A percentile compares a stretch with the other conserved stretches of the same genome.
Conservation (phyloP, 2,888 invertebrate genomes). For the Caenorhabditis sulstoni region DNA sequence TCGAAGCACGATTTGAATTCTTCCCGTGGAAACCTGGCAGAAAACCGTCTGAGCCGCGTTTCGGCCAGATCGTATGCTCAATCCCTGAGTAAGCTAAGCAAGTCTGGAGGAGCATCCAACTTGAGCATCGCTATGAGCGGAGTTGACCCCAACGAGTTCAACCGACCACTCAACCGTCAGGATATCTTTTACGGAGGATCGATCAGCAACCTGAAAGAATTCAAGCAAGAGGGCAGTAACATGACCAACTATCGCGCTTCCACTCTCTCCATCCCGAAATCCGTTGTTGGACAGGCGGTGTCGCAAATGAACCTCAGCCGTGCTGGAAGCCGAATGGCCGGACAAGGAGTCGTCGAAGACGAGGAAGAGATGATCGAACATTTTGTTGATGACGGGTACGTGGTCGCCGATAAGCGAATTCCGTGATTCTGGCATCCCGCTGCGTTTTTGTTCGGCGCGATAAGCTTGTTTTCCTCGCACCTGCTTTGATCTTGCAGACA, state of each 20-base stretch:
- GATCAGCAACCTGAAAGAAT: constrained; percentile 93
- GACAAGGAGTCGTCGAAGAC: constrained; percentile 33
- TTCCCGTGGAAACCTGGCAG: constrained; percentile 68
- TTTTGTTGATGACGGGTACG: constrained; percentile 55
- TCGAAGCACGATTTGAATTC: constrained; percentile 69
- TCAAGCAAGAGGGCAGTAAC: constrained; percentile 81
- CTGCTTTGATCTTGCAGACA: too few relatives aligned
- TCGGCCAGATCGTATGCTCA: constrained; percentile 76
- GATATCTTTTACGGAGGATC: constrained; percentile 99
- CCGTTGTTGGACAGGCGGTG: constrained; percentile 68
- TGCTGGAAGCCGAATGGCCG: constrained; percentile 50
- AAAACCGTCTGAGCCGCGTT: constrained; percentile 57
- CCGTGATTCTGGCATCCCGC: constrained; percentile 1
- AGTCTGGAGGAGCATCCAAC: constrained; percentile 71
- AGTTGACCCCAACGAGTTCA: constrained; percentile 78
- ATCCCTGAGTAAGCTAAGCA: constrained; percentile 75
- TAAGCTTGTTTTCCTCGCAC: constrained; percentile 31
- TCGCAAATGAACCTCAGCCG: constrained; percentile 68
- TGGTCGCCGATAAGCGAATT: neutral
- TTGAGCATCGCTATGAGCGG: constrained; percentile 77
- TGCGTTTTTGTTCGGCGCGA: constrained; percentile 19
- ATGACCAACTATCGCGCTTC: constrained; percentile 64
- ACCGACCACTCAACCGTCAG: constrained; percentile 83
- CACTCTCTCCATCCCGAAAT: constrained; percentile 67
- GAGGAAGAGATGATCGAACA: constrained; percentile 59